Evolutionary conservation across 2,888 invertebrate genomes (phyloP).

Genomic region (Aquatica leii): DNA sequence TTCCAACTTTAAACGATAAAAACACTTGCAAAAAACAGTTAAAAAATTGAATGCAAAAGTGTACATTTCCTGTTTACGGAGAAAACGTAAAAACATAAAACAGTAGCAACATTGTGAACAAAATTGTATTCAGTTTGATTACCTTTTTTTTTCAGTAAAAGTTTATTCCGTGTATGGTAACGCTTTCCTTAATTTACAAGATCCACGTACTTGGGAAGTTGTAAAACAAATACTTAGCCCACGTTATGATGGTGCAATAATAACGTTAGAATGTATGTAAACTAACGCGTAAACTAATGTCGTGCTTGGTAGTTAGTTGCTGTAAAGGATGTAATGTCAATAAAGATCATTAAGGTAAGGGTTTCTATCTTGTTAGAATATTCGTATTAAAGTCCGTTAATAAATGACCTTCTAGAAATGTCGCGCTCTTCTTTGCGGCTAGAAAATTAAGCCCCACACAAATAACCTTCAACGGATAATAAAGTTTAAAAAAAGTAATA

Average conservation of each 20-base stretch:
- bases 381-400: conserved; percentile 39
- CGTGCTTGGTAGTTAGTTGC: conserved; percentile 47
- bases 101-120: too few species aligned
- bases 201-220: conserved; percentile 1
- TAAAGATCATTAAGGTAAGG: conserved; percentile 55
- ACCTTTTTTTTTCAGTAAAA: too few species aligned
- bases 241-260: conserved; percentile 4
- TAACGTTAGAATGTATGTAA: background rate
- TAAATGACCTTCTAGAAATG: conserved; percentile 50
- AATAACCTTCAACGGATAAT: conserved; percentile 15
- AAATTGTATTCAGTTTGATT: too few species aligned
- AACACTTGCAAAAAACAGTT: too few species aligned
- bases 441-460: conserved; percentile 36
- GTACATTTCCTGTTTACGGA: too few species aligned
- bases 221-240: conserved; percentile 7
- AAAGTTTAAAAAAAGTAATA: conserved; percentile 12
- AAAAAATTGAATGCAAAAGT: too few species aligned
- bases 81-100: too few species aligned
- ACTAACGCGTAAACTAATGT: conserved; percentile 32
- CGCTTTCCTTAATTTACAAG: background rate
- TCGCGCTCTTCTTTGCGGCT: conserved; percentile 44
- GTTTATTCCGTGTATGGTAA: too few species aligned
- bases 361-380: conserved; percentile 34
- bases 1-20: too few species aligned
- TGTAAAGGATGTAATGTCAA: conserved; percentile 55